These are phyloP conservation scores for Stegana nigrithorax DNA, from an alignment of 2,888 invertebrate genomes.

Conservation along the genomic window DNA sequence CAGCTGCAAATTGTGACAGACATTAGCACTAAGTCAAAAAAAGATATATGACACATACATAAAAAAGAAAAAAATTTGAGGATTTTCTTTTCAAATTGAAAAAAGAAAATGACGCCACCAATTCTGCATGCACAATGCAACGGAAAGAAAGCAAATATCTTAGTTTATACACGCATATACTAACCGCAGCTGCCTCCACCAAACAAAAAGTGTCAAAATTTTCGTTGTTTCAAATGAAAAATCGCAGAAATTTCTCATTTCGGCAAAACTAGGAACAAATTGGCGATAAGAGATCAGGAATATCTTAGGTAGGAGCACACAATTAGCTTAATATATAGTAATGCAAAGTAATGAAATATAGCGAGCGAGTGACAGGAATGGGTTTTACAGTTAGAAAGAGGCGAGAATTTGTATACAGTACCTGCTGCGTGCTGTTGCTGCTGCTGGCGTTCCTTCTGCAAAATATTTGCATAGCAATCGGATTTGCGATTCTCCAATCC, in stretches of 20 bases:
- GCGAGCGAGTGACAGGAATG: conserved; percentile 36
- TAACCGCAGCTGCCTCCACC: conserved; percentile 64
- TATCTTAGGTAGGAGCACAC: conserved; percentile 32
- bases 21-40: too few relatives aligned
- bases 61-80: conserved; percentile 9
- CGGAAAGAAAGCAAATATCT: background rate
- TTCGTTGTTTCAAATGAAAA: conserved; percentile 53
- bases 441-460: conserved; percentile 64
- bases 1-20: background rate
- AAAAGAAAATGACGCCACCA: background rate
- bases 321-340: conserved; percentile 21
- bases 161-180: conserved; percentile 38
- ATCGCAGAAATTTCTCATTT: conserved; percentile 61
- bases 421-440: conserved; percentile 44
- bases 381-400: conserved; percentile 14
- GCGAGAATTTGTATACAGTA: conserved; percentile 22
- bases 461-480: conserved; percentile 66
- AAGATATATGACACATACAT: background rate
- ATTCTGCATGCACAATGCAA: background rate
- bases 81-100: background rate
- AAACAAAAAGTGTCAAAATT: conserved; percentile 59
- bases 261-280: conserved; percentile 56
- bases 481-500: conserved; percentile 65
- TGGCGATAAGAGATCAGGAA: conserved; percentile 39
- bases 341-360: conserved; percentile 15